These are phyloP conservation scores for Ptilodon capucinus DNA, from an alignment of 2,888 invertebrate genomes.

Conservation along the genomic window DNA sequence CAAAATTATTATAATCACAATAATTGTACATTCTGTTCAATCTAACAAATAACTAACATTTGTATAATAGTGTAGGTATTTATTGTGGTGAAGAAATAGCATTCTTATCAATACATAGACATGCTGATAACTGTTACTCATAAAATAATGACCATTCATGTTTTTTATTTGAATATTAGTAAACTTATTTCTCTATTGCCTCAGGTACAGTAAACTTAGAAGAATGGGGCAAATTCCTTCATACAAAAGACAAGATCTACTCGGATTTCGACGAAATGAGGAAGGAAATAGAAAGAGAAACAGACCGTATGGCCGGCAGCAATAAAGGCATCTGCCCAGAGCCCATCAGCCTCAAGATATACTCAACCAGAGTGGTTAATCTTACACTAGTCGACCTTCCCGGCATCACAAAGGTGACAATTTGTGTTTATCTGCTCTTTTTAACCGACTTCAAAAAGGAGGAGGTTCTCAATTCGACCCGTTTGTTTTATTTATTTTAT, in stretches of 20 bases:
- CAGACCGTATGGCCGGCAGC: slow-evolving; percentile 95
- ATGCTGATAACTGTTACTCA: too few species aligned
- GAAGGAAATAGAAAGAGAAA: slow-evolving; percentile 96
- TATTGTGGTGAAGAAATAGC: too few species aligned
- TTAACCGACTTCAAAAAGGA: too few species aligned
- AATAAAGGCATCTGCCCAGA: slow-evolving; percentile 99
- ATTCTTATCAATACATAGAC: too few species aligned
- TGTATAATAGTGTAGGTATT: too few species aligned
- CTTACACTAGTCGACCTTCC: slow-evolving; percentile 98
- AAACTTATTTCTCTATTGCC: slow-evolving; percentile 42
- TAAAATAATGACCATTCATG: too few species aligned
- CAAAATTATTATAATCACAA: too few species aligned
- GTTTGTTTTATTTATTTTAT: too few species aligned
- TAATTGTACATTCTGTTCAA: too few species aligned
- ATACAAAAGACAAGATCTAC: slow-evolving; percentile 93
- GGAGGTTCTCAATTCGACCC: too few species aligned
- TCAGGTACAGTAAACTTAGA: slow-evolving; percentile 91
- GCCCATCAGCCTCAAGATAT: slow-evolving; percentile 98
- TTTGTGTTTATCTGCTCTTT: too few species aligned
- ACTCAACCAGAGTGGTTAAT: slow-evolving; percentile 96
- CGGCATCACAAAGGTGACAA: slow-evolving; percentile 94
- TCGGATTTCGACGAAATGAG: slow-evolving; percentile 96
- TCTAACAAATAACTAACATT: too few species aligned
- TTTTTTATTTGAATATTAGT: not conserved
- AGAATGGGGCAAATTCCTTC: slow-evolving; percentile 98